Evolutionary conservation across 2,888 invertebrate species (phyloP), one percentile per base, ranked within the genome.

Genomic region (Drepanosiphum platanoidis): DNA sequence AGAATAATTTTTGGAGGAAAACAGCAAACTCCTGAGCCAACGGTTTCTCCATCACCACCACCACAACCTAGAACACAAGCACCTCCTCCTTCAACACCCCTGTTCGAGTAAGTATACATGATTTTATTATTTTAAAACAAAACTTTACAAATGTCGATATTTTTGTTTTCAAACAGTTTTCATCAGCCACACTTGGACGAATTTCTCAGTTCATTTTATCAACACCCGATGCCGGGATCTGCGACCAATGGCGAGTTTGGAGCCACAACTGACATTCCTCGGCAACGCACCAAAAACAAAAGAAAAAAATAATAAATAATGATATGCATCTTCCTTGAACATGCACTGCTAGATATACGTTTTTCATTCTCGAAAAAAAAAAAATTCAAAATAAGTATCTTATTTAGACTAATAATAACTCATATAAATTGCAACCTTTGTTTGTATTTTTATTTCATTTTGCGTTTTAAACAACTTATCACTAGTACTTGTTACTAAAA

Each of bases 1-100:
- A 92, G 95, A 88, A 95, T 96, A 89, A 94, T 95, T 88, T 92
- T 95, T 87, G 95, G 95, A 87, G 93, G 93, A 90, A 92, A 93
- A 87, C 89, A 89, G 86, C 89, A 89, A 84, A 78, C 86, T n/a
- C 70, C 87, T 1, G 72, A 86, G 13, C 86, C 86, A 3, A 83
- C 87, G 68, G 86, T 87, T 86, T 81, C 86, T 52, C 80, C 87
- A 52, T 68, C 87, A 32, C 71, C 87, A 34, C 75, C 86, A 15
- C 46, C 72, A 75, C 86, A 82, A 74, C 72, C 86, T 64, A 75
- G 86, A 86, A 78, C 86, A 86, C 81, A 87, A 87, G 86, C 87
- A 87, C 83, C 86, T 61, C 83, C 86, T 27, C 83, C 86, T 86
- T 79, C 87, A 86, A 86, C 88, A 82, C 83, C 86, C 30, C 64